Percentiles rank a stretch among this genome's conserved stretches.
Conservation (phyloP, 2,888 invertebrate genomes). For the Anarsia innoxiella region DNA sequence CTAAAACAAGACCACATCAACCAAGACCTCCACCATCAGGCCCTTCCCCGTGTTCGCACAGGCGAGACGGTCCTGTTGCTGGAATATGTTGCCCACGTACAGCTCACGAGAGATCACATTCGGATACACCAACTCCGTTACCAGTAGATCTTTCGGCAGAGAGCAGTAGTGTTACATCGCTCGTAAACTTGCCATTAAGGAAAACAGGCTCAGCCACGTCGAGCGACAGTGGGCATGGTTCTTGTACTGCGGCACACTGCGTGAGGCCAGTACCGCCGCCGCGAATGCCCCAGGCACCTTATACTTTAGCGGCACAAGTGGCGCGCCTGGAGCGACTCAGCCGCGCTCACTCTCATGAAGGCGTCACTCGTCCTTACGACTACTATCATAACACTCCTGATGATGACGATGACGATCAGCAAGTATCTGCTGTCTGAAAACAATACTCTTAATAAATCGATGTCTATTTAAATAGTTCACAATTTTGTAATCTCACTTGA, state of each 20-base stretch:
- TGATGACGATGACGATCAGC: constrained; percentile 71
- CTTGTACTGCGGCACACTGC: constrained; percentile 69
- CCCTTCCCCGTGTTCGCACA: constrained; percentile 79
- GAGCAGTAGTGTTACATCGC: constrained; percentile 95
- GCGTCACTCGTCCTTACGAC: constrained; percentile 84
- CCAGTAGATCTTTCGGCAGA: constrained; percentile 94
- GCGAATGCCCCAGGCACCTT: constrained; percentile 84
- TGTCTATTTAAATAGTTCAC: constrained; percentile 65
- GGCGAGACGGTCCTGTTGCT: constrained; percentile 76
- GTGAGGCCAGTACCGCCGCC: constrained; percentile 81
- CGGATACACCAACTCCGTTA: constrained; percentile 89
- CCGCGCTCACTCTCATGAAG: constrained; percentile 90
- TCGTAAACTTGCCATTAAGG: constrained; percentile 90
- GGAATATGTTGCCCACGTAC: constrained; percentile 70
- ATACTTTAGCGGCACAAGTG: constrained; percentile 91
- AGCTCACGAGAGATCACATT: constrained; percentile 92
- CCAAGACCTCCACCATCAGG: constrained; percentile 80
- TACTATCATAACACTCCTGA: constrained; percentile 76
- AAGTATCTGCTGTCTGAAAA: constrained; percentile 69
- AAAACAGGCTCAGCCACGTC: constrained; percentile 95
- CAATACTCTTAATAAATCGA: constrained; percentile 48
- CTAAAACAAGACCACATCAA: constrained; percentile 91
- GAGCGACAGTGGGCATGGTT: constrained; percentile 93
- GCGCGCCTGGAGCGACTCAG: constrained; percentile 87
- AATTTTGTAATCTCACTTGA: constrained; percentile 69